Evolutionary conservation across 2,113 vertebrate species (phyloP), one percentile per base, ranked within the genome.

Genomic region (Hirundichthys speculiger): DNA sequence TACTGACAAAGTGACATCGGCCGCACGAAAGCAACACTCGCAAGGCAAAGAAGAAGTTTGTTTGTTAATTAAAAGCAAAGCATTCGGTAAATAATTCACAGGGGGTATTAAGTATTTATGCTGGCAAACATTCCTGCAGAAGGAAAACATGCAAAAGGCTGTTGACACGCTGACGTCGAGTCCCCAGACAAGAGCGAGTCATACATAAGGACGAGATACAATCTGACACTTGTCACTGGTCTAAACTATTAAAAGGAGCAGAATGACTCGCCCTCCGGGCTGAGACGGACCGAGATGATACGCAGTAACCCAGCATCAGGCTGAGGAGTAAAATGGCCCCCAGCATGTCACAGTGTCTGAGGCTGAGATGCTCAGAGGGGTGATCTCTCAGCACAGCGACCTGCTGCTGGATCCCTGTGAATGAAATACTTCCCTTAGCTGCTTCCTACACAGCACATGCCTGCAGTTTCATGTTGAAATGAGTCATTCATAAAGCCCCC

Each of bases 401-500:
- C 53, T 58, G 25, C 21, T 47, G 25, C 66, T 57, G 54, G 46
- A n/a, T 59, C 69, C 58, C 60, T 57, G 70, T 81, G 65, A 77
- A 84, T 82, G 68, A 63, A 76, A 69, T 49, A 49, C 21, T 45
- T 34, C 24, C 50, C 39, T 76, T 61, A 74, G 66, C 67, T 55
- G 60, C 61, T 71, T 69, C 72, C 58, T 77, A 51, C 49, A 53
- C 69, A 62, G 51, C 79, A 65, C 79, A 79, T 70, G 66, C 13
- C 21, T 63, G 64, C 72, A 80, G 27, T 41, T 43, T 77, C 64
- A 49, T 64, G 69, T 73, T n/a, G 73, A 58, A 83, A 80, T 86
- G 88, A 89, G 50, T 87, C 84, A 88, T 78, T 84, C 75, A 76
- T 59, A 67, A 76, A 70, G 70, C 72, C 73, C 62, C 53, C 27